phyloP scores from a whole-genome alignment of 2,113 vertebrate genomes.

The Heterocephalus glaber region DNA sequence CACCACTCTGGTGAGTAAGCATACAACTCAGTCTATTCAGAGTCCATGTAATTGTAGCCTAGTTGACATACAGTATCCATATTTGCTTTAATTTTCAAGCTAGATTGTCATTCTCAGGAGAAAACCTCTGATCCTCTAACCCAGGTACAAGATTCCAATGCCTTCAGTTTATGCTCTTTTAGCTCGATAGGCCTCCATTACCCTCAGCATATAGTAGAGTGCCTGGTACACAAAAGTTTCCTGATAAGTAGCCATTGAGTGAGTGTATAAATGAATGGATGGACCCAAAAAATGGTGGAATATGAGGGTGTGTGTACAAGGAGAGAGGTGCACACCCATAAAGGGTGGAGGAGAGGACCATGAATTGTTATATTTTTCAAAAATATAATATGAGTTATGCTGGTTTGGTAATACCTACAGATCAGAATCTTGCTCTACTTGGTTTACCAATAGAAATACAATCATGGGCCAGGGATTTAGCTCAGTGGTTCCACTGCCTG shows the following conservation, averaged over 20 bases:
- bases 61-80: too few relatives aligned
- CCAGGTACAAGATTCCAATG: not conserved
- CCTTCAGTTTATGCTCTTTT: not conserved
- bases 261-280: not conserved
- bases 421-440: not conserved
- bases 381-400: not conserved
- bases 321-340: not conserved
- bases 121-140: not conserved
- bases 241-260: not conserved
- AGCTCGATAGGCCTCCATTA: not conserved
- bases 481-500: too few relatives aligned
- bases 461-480: too few relatives aligned
- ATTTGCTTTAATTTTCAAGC: not conserved
- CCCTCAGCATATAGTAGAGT: not conserved
- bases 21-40: not conserved
- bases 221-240: not conserved
- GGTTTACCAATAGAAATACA: not conserved
- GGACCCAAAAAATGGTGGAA: not conserved
- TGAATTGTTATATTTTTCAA: not conserved
- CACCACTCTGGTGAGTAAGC: too few relatives aligned
- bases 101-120: not conserved
- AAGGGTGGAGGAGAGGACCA: not conserved
- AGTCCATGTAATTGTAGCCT: not conserved
- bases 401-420: not conserved
- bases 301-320: not conserved